Base-by-base conservation (phyloP, 1,140 invertebrate genomes). In the Alviniconcha marisindica region DNA sequence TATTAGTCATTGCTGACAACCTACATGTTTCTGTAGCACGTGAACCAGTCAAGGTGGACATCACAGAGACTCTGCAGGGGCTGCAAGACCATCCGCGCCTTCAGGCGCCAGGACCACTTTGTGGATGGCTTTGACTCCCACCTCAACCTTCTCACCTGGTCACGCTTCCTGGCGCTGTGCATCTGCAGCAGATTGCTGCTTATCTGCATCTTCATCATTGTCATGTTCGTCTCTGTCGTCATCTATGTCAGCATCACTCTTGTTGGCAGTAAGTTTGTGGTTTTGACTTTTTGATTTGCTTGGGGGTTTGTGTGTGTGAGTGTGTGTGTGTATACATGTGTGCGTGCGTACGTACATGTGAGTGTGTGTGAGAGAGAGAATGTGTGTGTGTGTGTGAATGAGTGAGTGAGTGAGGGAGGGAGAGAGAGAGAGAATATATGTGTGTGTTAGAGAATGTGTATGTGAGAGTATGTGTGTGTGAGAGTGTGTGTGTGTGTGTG, bases 1-100 rank as follows among this genome's bases (percentile, higher is more conserved):
- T n/a, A n/a, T n/a, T n/a, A n/a, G n/a, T n/a, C n/a, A n/a, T n/a
- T n/a, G n/a, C n/a, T n/a, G n/a, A n/a, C n/a, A n/a, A n/a, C n/a
- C n/a, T n/a, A n/a, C n/a, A n/a, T n/a, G n/a, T n/a, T 74, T 42
- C 14, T 0, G 28, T 85, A 92, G 92, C 91, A 60, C 87, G 93
- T 56, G 93, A 92, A 87, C 97, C 97, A 0, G 94, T 98, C 0
- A 97, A 96, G 88, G 96, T 96, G 21, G 97, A 98, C 90, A 93
- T 99, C 79, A 97, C 96, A 89, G 96, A 97, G 36, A 96, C 97
- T 0, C 93, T 98, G 0, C 96, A 96, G 92, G 98, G 97, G 4
- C 93, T 99, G 51, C 95, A n/a, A 96, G 0, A 98, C 97, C 0
- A 97, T 99, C 79, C 94, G 97, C 80, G 97, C 97, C 0, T 97